Conservation (phyloP, 2,888 invertebrate genomes). For the Parapristionchus giblindavisi region DNA sequence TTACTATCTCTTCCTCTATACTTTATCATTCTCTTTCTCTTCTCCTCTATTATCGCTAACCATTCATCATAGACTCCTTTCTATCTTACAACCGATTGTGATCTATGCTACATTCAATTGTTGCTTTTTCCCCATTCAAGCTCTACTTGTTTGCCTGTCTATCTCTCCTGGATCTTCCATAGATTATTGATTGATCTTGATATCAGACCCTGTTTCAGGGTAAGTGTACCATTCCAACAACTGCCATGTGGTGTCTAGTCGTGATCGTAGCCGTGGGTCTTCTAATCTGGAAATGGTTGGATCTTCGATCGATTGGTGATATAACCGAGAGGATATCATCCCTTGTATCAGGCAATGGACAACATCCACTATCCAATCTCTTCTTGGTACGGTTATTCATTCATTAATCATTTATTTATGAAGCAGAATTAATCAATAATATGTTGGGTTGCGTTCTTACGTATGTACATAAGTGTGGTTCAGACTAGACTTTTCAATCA, state of each 20-base stretch:
- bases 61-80: not conserved
- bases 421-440: not conserved
- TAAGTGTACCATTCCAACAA: not conserved
- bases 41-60: not conserved
- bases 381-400: constrained; percentile 49
- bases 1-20: not conserved
- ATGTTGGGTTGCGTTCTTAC: not conserved
- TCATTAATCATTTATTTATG: not conserved
- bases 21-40: not conserved
- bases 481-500: no score
- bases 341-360: constrained; percentile 53
- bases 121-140: no score
- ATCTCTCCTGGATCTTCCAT: not conserved
- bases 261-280: constrained; percentile 20
- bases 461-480: not conserved
- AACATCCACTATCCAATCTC: constrained; percentile 54
- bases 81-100: no score
- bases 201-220: not conserved
- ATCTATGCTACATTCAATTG: no score
- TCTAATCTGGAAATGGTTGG: constrained; percentile 58
- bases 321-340: constrained; percentile 41
- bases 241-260: not conserved
- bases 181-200: not conserved
- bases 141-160: not conserved
- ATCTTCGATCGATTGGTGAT: constrained; percentile 54